phyloP scores from a whole-genome alignment of 2,797 vertebrate genomes.

The Agapornis canus region DNA sequence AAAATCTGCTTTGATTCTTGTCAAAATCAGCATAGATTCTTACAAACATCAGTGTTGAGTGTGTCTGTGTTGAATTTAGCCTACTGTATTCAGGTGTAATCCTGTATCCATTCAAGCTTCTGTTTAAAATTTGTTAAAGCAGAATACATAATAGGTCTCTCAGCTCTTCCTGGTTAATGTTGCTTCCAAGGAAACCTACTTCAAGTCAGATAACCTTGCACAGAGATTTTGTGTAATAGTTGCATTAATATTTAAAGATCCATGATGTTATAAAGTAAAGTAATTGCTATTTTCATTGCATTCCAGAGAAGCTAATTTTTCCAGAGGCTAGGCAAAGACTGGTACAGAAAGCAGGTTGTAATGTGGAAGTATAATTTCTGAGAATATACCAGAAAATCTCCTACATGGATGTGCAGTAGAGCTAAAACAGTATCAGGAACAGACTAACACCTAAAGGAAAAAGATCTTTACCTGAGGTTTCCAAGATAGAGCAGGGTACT shows the following conservation, averaged over 20 bases:
- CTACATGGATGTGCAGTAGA: background rate
- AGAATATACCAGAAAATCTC: background rate
- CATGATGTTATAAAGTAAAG: background rate
- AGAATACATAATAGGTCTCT: background rate
- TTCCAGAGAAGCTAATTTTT: background rate
- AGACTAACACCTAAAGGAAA: background rate
- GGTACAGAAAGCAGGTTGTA: background rate
- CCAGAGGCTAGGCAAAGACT: background rate
- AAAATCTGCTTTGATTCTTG: background rate
- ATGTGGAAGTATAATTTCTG: background rate
- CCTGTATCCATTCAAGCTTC: background rate
- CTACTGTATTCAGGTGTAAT: background rate
- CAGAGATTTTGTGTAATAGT: background rate
- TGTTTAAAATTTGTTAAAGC: background rate
- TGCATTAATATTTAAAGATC: constrained; percentile 1
- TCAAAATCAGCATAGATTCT: background rate
- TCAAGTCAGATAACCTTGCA: background rate
- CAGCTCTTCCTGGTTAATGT: background rate
- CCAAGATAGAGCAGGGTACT: background rate
- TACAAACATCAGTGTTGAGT: background rate
- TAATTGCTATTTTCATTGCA: background rate
- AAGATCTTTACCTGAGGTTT: background rate
- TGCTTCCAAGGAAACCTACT: background rate
- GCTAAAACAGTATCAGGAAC: background rate
- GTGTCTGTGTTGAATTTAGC: background rate